Evolutionary conservation across 2,888 invertebrate species (phyloP).

Genomic region (Cyaniris semiargus): DNA sequence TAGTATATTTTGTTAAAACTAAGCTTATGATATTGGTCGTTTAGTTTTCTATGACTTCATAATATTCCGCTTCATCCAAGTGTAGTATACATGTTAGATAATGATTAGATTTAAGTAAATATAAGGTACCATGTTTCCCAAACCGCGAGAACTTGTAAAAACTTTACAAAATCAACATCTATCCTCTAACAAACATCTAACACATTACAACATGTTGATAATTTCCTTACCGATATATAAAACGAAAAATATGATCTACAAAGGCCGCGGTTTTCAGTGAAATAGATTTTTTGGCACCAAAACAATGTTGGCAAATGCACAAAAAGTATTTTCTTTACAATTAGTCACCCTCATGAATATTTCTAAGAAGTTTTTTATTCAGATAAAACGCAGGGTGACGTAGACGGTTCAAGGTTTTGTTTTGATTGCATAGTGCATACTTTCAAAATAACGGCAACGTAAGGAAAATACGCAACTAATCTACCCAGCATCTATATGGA

Average conservation of each 20-base stretch:
- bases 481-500: no score
- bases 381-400: neutral
- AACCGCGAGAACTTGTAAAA: neutral
- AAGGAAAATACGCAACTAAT: neutral
- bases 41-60: neutral
- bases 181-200: neutral
- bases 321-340: conserved; percentile 11
- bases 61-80: neutral
- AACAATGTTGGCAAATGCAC: conserved; percentile 19
- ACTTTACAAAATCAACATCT: no score
- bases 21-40: neutral
- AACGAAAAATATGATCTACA: neutral
- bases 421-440: neutral
- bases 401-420: conserved; percentile 14
- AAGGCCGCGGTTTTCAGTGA: neutral
- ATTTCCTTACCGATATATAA: conserved; percentile 12
- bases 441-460: neutral
- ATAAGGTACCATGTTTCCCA: neutral
- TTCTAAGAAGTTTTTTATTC: conserved; percentile 16
- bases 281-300: conserved; percentile 10
- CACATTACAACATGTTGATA: neutral
- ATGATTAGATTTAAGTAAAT: no score
- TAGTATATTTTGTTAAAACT: neutral
- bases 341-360: conserved; percentile 14
- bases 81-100: neutral